Evolutionary conservation across 2,113 vertebrate genomes (phyloP), one percentile per base, ranked within the genome.

Genomic region (Eulemur macaco): DNA sequence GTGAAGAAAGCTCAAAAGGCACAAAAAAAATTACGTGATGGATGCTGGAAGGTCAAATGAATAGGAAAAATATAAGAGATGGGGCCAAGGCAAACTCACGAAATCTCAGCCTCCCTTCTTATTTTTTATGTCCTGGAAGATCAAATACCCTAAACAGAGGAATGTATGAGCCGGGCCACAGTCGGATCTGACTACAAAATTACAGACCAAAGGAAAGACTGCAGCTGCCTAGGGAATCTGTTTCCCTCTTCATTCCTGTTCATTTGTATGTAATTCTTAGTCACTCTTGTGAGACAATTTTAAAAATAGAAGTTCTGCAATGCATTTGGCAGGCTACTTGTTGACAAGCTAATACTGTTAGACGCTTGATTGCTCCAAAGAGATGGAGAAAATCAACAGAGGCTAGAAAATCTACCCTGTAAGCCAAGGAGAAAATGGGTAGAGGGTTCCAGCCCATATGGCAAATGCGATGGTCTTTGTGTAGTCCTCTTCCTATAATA

Each of bases 221-320:
- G 71, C 27, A 45, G 23, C 60, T 94, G 66, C 73, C 85, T 14
- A 76, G 92, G 87, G 76, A 77, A 74, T 78, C 91, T 91, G 89
- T 78, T 68, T 86, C 42, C n/a, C 37, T 94, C 77, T 78, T 82
- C 50, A 34, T 56, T 96, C 63, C 50, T 91, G 88, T 83, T 92
- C 87, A 93, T 71, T 69, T 80, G 60, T 52, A 50, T 91, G 73
- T 39, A 92, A 94, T 96, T 96, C 92, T 97, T 90, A 95, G 76
- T 96, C 97, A 96, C 50, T 94, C 96, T 68, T 74, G 88, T 68
- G 95, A 96, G 95, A 95, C 60, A 3, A 54, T 95, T 88, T 96
- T 92, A 82, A 96, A 97, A 95, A 95, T 86, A 97, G 92, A 86
- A 97, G 88, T 29, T 81, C 82, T 47, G 68, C 88, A 47, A 76